Percentiles rank a stretch among this genome's conserved stretches.
These are phyloP conservation scores for Pemphredon lugubris DNA, from an alignment of 2,888 invertebrate genomes.

Conservation along the genomic window DNA sequence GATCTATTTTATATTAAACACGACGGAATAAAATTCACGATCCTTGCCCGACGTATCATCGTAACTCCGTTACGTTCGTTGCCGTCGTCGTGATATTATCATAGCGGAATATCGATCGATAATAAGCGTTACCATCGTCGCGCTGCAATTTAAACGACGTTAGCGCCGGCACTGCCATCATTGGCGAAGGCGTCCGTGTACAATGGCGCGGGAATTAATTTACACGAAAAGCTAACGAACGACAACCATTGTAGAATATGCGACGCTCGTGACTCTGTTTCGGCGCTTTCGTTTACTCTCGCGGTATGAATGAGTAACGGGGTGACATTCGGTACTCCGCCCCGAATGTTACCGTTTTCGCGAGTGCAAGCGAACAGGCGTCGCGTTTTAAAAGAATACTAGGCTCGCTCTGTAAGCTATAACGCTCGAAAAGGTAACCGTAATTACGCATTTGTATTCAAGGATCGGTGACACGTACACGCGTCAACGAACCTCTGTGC, in stretches of 20 bases:
- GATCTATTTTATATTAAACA: too few relatives aligned
- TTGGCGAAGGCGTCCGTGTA: conserved; percentile 23
- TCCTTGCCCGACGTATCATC: neutral
- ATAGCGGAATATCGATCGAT: neutral
- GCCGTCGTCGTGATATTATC: neutral
- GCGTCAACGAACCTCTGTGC: neutral
- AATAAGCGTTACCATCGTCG: neutral
- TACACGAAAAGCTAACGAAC: conserved; percentile 40
- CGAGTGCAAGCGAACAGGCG: neutral
- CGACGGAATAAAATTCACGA: neutral
- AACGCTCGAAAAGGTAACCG: conserved; percentile 16
- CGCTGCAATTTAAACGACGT: neutral
- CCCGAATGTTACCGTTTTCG: neutral
- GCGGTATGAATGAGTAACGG: conserved; percentile 39
- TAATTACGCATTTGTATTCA: neutral
- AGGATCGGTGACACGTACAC: neutral
- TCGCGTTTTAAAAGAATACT: neutral
- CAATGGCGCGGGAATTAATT: conserved; percentile 44
- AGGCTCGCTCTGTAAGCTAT: conserved; percentile 29
- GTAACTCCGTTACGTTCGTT: neutral
- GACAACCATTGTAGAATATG: conserved; percentile 18
- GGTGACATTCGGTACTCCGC: conserved; percentile 18
- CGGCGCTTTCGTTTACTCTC: conserved; percentile 23
- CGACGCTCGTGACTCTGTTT: conserved; percentile 17
- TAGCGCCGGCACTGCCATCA: neutral